Conservation (phyloP, 64 coral and sea anemone genomes). For the Montipora foliosa region DNA sequence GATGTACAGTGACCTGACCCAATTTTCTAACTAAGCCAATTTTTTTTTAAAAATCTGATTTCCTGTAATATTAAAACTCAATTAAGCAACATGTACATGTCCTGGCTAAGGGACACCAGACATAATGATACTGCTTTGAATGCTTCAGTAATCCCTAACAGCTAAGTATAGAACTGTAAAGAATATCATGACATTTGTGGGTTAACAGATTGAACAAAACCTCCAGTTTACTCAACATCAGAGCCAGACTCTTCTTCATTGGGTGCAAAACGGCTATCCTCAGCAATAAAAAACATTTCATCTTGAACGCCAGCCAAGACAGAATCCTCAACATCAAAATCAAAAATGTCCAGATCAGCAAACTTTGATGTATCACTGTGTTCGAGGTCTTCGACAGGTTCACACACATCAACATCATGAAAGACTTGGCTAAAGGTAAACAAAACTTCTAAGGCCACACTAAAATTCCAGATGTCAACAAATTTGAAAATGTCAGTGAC, state of each 20-base stretch:
- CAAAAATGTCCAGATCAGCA: conserved; percentile 50
- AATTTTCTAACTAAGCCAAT: too few relatives aligned
- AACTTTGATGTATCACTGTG: conserved; percentile 9
- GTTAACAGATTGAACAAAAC: conserved; percentile 10
- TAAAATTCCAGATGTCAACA: conserved; percentile 67
- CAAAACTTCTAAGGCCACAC: conserved; percentile 51
- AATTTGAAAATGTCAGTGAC: conserved; percentile 41
- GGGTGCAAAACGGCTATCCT: background rate
- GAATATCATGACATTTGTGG: conserved; percentile 1
- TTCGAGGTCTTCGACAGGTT: conserved; percentile 14
- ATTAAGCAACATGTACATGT: too few relatives aligned
- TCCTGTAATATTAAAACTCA: too few relatives aligned
- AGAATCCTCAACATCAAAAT: conserved; percentile 34
- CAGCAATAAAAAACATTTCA: background rate
- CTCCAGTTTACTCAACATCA: conserved; percentile 12
- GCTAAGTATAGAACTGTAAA: conserved; percentile 24
- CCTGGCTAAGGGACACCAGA: background rate
- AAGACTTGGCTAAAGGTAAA: conserved; percentile 22
- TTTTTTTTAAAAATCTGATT: too few relatives aligned
- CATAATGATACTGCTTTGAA: conserved; percentile 46
- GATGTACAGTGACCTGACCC: too few relatives aligned
- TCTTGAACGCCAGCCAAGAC: conserved; percentile 9
- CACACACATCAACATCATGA: conserved; percentile 43
- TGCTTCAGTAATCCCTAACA: background rate
- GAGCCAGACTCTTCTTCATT: conserved; percentile 3